Percentiles rank a stretch among this genome's conserved stretches.
Evolutionary conservation across 2,888 invertebrate species (phyloP).

Genomic region (Pilophorus perplexus): DNA sequence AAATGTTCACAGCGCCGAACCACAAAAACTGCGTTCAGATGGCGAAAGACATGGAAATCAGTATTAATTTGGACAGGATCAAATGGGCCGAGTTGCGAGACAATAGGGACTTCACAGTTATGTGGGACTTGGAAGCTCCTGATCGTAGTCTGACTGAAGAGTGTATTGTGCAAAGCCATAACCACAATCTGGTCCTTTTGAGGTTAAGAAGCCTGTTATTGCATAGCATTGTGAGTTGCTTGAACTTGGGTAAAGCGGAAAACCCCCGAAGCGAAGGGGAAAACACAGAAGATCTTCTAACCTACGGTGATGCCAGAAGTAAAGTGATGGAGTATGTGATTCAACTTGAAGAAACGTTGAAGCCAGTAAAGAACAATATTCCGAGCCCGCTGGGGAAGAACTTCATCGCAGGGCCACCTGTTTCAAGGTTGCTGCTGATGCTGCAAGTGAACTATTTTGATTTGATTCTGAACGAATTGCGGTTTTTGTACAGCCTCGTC

Average conservation of each 20-base stretch:
- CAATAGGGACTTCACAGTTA: slow-evolving; percentile 73
- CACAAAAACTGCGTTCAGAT: slow-evolving; percentile 52
- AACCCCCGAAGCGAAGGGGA: neutral
- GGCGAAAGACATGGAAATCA: slow-evolving; percentile 60
- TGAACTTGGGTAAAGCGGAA: slow-evolving; percentile 40
- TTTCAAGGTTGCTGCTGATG: slow-evolving; percentile 42
- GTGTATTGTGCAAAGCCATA: slow-evolving; percentile 44
- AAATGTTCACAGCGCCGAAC: slow-evolving; percentile 44
- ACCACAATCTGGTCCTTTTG: slow-evolving; percentile 45
- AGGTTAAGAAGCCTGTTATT: slow-evolving; percentile 43
- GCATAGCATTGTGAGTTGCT: slow-evolving; percentile 40
- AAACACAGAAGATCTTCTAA: slow-evolving; percentile 27
- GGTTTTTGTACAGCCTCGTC: slow-evolving; percentile 36
- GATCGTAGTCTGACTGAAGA: slow-evolving; percentile 48
- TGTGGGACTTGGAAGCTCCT: slow-evolving; percentile 67
- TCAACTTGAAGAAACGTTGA: slow-evolving; percentile 42
- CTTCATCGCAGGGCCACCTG: slow-evolving; percentile 41
- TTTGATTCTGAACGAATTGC: slow-evolving; percentile 38
- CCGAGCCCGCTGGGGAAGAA: slow-evolving; percentile 36
- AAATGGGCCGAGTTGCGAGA: slow-evolving; percentile 60
- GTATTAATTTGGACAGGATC: slow-evolving; percentile 61
- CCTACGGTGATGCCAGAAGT: slow-evolving; percentile 7
- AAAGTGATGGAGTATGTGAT: slow-evolving; percentile 28
- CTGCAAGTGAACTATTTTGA: slow-evolving; percentile 44
- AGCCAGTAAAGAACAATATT: slow-evolving; percentile 35